phyloP scores from a whole-genome alignment of 2,113 vertebrate genomes.

The Atrichornis clamosus region DNA sequence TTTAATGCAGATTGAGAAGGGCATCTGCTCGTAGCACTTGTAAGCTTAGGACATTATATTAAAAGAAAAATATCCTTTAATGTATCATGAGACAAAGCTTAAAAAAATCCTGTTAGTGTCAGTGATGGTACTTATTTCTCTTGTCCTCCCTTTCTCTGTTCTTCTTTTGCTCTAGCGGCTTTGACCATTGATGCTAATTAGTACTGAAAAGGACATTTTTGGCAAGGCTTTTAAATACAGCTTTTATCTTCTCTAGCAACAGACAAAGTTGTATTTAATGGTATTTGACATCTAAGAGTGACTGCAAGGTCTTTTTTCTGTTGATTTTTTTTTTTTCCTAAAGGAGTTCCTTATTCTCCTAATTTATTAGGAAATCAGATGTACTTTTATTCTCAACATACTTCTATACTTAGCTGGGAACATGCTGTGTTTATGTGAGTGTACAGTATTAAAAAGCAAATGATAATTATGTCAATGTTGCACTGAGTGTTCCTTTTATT shows the following conservation, averaged over 20 bases:
- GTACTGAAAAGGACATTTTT: conserved; percentile 77
- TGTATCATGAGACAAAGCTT: conserved; percentile 47
- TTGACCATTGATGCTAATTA: conserved; percentile 75
- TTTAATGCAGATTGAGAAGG: conserved; percentile 23
- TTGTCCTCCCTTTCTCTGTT: conserved; percentile 45
- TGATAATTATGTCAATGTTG: neutral
- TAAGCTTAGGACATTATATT: conserved; percentile 22
- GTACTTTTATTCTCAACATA: neutral
- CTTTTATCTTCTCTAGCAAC: conserved; percentile 70
- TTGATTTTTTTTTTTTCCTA: neutral
- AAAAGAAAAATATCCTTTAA: conserved; percentile 54
- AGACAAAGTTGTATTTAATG: conserved; percentile 57
- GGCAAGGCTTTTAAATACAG: conserved; percentile 68
- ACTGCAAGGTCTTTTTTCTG: conserved; percentile 50
- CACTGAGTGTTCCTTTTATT: neutral
- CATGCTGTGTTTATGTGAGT: neutral
- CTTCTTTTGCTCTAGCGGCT: conserved; percentile 51
- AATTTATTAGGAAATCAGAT: neutral
- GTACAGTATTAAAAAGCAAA: neutral
- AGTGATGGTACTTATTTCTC: conserved; percentile 47
- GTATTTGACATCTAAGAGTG: conserved; percentile 52
- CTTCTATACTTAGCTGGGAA: neutral
- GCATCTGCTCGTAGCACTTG: neutral
- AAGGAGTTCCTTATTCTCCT: neutral
- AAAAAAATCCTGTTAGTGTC: conserved; percentile 52